phyloP scores from a whole-genome alignment of 2,888 invertebrate species.

The Fragum sueziense region DNA sequence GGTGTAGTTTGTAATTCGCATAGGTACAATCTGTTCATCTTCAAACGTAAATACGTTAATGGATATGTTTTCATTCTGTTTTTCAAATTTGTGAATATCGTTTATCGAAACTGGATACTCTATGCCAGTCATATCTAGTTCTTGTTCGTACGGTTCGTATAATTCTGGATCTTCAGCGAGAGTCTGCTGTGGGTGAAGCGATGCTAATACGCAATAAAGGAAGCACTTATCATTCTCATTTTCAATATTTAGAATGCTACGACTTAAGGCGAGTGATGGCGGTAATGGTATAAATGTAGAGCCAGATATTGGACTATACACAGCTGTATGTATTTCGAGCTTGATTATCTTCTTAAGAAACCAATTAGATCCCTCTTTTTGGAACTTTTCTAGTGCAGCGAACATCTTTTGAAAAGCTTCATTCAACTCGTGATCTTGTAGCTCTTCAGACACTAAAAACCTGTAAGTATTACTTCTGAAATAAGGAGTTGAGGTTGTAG shows the following conservation, averaged over 20 bases:
- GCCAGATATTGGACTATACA: conserved; percentile 45
- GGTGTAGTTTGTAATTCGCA: conserved; percentile 34
- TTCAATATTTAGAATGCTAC: conserved; percentile 42
- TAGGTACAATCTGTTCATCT: conserved; percentile 35
- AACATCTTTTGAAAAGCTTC: conserved; percentile 44
- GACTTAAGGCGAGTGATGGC: conserved; percentile 1
- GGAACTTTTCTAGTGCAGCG: conserved; percentile 45
- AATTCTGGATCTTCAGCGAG: conserved; percentile 28
- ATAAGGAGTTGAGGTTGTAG: conserved; percentile 16
- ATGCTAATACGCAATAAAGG: conserved; percentile 42
- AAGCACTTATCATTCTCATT: conserved; percentile 52
- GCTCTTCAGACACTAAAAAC: background rate
- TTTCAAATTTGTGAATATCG: conserved; percentile 32
- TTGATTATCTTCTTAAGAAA: conserved; percentile 33
- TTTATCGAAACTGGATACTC: conserved; percentile 37
- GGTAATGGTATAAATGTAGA: conserved; percentile 45
- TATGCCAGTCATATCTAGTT: conserved; percentile 41
- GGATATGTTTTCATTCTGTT: conserved; percentile 36
- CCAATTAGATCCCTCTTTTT: conserved; percentile 44
- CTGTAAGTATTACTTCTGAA: conserved; percentile 25
- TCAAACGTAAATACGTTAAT: conserved; percentile 55
- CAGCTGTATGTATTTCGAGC: conserved; percentile 40
- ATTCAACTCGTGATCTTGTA: conserved; percentile 33
- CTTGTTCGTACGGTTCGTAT: conserved; percentile 32
- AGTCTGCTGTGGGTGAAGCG: conserved; percentile 29